Evolutionary conservation across 2,888 invertebrate genomes (phyloP), one percentile per base, ranked within the genome.

Genomic region (Athalia circularis): DNA sequence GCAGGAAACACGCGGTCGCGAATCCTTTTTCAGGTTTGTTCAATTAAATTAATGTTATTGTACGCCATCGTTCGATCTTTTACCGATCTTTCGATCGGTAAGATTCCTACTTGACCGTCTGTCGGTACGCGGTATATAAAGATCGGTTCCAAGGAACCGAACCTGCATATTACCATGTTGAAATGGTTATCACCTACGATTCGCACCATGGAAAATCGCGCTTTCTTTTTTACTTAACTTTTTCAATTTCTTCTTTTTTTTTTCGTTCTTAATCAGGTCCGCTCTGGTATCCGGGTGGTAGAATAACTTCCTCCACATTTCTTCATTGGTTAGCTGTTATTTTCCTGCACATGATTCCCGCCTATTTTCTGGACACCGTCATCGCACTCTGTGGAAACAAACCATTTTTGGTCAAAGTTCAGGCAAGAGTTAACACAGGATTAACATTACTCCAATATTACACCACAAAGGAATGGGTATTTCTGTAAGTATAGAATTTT

Each of bases 401-500:
- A 90, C 95, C 94, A 82, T 97, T 95, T 85, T 91, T 95, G 91
- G 92, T 95, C 0, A 92, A 92, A 80, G 90, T 94, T 0, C 95
- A 95, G 83, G 92, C 92, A 70, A 91, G 93, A 43, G 93, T 94
- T 59, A 91, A 92, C 67, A 92, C 92, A 65, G 95, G 95, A 0
- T 88, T 95, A 13, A 91, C 92, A 79, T 92, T 96, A 0, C 90
- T 97, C 7, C 94, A 95, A 81, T 96, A 95, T 88, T 97, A 97
- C 90, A 96, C 96, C 0, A 94, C 94, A 4, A 94, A 95, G 77
- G 92, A 95, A 80, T 98, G 98, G 98, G 90, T 93, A 57, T 97
- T 97, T 87, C 92, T 83, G 88, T 88, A 83, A 77, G 82, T 79
- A 15, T 29, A 48, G 9, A 45, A 75, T 62, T 47, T 75, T 75